phyloP scores from a whole-genome alignment of 2,888 invertebrate species.

The Euzophera pinguis region DNA sequence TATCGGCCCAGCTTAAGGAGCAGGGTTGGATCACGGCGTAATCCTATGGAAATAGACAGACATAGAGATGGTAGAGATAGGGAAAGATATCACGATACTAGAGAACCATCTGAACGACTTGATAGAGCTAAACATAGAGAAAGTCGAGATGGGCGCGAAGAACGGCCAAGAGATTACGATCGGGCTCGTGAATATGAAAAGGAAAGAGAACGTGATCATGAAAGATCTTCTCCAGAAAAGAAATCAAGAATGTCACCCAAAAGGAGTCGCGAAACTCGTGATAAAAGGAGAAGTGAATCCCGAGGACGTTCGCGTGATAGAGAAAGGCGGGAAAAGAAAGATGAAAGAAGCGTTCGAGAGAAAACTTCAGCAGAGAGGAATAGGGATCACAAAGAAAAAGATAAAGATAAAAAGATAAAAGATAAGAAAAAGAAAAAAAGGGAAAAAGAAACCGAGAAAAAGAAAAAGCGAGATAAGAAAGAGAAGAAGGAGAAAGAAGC shows the following conservation, averaged over 20 bases:
- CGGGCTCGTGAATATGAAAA: constrained; percentile 61
- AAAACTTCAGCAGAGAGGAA: constrained; percentile 66
- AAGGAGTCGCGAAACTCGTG: constrained; percentile 55
- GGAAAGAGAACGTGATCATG: constrained; percentile 62
- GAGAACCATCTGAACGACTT: constrained; percentile 56
- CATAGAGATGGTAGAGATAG: constrained; percentile 67
- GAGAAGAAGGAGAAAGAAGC: constrained; percentile 77
- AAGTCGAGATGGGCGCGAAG: constrained; percentile 50
- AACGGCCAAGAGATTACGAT: constrained; percentile 50
- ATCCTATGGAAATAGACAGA: constrained; percentile 56
- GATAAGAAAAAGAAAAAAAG: constrained; percentile 73
- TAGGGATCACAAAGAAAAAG: constrained; percentile 79
- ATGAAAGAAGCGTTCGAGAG: constrained; percentile 63
- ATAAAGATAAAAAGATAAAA: constrained; percentile 72
- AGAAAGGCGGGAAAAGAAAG: constrained; percentile 77
- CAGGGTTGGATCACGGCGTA: constrained; percentile 56
- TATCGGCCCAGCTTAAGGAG: constrained; percentile 50
- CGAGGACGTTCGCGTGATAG: constrained; percentile 72
- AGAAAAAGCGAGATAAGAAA: constrained; percentile 75
- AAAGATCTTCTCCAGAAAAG: constrained; percentile 62
- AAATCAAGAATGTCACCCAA: constrained; percentile 62
- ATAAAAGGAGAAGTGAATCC: constrained; percentile 69
- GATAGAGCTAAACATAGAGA: constrained; percentile 60
- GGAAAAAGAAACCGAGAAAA: constrained; percentile 72
- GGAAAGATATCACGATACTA: constrained; percentile 61